Evolutionary conservation across 1,140 invertebrate genomes (phyloP), one percentile per base, ranked within the genome.

Genomic region (Campoletis sonorensis): DNA sequence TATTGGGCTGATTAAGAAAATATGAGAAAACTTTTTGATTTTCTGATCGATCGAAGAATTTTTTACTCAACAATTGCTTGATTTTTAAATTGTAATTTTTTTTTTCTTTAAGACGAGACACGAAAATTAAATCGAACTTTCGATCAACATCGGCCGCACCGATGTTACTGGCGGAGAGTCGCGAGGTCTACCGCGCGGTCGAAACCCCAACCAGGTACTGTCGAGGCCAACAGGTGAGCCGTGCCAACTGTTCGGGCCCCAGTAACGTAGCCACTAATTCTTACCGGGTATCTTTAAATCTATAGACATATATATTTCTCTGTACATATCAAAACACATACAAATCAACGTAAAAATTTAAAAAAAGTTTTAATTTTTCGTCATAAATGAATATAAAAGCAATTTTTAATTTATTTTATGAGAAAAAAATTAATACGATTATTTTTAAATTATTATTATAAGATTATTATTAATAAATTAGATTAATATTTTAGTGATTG

Each of bases 201-300:
- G 86, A 87, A 85, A 86, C 85, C 84, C 83, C 86, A 85, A 85
- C 75, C 86, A 84, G 86, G 83, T 84, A 88, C 87, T 88, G 86
- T 45, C 85, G 85, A 87, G 84, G 85, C 86, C 88, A 88, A 89
- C 88, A 89, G 87, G 88, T 89, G 87, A 88, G 87, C 84, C 83
- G 71, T 85, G 87, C 86, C 87, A 88, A 81, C 88, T 83, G 85
- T 87, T 87, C 83, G 85, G 78, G 54, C 51, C 61, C 51, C 88
- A 89, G 88, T 87, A 84, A 82, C 86, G 88, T 58, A 78, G 61
- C 70, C 80, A 81, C 83, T 76, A 83, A 82, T 84, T 84, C 78
- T 72, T 64, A 70, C 15, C 51, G 51, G 51, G 51, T 54, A 54
- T 54, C 51, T 45, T 45, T 45, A 11, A 45, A 45, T 45, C 40